Evolutionary conservation across 2,113 vertebrate genomes (phyloP), one percentile per base, ranked within the genome.

Genomic region (Bostrychus sinensis): DNA sequence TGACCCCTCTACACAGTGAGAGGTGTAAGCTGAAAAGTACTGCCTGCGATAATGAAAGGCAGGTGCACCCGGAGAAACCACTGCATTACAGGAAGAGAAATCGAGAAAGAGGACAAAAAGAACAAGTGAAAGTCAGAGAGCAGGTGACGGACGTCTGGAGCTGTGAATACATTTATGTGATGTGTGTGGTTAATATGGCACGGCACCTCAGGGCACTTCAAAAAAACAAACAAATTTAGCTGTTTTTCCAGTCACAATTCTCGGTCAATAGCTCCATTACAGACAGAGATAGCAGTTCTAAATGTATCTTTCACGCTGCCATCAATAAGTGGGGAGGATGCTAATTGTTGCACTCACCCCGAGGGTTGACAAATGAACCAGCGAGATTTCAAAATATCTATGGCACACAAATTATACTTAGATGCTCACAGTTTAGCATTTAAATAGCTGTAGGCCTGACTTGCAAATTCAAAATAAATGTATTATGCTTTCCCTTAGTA

Each of bases 291-390:
- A 67, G 91, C 89, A 90, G 89, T 89, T 92, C 91, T 91, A 90
- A 88, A 93, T 91, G 92, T 93, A 95, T 95, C 93, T 93, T 92
- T 96, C 94, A 95, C 89, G 39, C 58, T 42, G 91, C 84, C 93
- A 91, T 94, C 94, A 94, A 95, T 96, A 95, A 91, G 85, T 84
- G 89, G 89, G 88, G 93, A 91, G 90, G 94, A 96, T 96, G 94
- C 92, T 95, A 96, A 96, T 95, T 72, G 83, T 87, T 88, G 85
- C 90, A 87, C 88, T 91, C 88, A 86, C 86, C 85, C 92, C 92
- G 90, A 89, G 20, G 28, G 53, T 88, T 94, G 94, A 96, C 94
- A 94, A 91, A 95, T 95, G 78, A 87, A 93, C 86, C 87, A 77
- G 73, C 74, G 87, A 83, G 87, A 88, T 91, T 91, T 92, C 94